phyloP scores from a whole-genome alignment of 37 sponge, comb jelly and placozoan species.

The Tethya wilhelma region DNA sequence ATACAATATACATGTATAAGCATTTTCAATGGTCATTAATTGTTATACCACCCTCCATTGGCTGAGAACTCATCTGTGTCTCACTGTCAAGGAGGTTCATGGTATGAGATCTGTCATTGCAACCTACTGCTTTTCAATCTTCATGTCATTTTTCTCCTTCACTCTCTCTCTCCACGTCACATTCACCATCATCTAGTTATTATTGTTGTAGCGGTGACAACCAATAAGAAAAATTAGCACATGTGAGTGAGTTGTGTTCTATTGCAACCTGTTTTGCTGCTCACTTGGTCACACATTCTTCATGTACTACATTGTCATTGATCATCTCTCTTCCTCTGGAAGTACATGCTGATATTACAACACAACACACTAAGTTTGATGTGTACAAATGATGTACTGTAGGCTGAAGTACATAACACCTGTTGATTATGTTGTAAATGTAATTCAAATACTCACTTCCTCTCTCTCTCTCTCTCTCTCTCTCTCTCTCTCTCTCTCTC shows the following conservation, averaged over 20 bases:
- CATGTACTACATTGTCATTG: no score
- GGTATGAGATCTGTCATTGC: no score
- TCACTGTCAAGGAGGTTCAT: no score
- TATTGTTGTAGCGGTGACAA: constrained; percentile 34
- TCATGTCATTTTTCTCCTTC: background rate
- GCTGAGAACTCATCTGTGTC: no score
- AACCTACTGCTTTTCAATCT: background rate
- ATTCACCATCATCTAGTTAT: constrained; percentile 22
- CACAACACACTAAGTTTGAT: background rate
- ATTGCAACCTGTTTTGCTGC: background rate
- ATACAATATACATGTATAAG: no score
- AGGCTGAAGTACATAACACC: background rate
- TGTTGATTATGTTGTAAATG: background rate
- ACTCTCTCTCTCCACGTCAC: background rate
- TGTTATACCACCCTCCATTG: no score
- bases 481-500: constrained; percentile 29
- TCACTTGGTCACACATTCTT: no score
- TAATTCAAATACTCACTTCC: constrained; percentile 2
- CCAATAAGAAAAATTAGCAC: constrained; percentile 17
- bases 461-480: constrained; percentile 24
- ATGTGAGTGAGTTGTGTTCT: no score
- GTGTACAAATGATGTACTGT: background rate
- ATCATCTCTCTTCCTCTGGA: no score
- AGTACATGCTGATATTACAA: no score
- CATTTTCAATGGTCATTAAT: no score